Evolutionary conservation across 2,888 invertebrate species (phyloP), one percentile per base, ranked within the genome.

Genomic region (Timema podura): DNA sequence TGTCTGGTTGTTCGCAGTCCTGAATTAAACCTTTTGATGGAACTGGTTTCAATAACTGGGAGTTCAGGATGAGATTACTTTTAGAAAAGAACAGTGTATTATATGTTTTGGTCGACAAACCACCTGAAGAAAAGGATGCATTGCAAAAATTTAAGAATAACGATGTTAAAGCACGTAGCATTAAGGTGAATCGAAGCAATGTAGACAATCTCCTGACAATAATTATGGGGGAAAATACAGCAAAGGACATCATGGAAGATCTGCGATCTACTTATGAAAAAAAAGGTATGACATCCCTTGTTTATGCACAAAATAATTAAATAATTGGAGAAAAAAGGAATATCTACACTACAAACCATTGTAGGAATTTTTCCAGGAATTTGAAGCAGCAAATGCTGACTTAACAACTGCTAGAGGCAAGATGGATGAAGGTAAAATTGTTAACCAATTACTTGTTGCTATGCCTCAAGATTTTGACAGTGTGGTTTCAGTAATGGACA

Each of bases 61-160:
- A 46, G 47, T 47, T 59, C 54, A 67, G 13, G 70, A 54, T 54
- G 54, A 5, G 16, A 16, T 54, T 54, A 54, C 54, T 54, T 7
- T 16, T 7, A 5, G 54, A 54, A 10, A 54, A 54, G 54, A 54
- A 54, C 16, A 16, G 54, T 7, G 54, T 54, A 15, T 54, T 54
- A 16, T 54, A 54, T 54, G 54, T 54, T 5, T 54, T 54, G 10
- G 16, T 16, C 16, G 54, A 10, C 11, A 10, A 10, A 15, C 54
- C 11, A 54, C 54, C 54, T 7, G 10, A 54, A 54, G 54, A 54
- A 10, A 16, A 6, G 54, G 54, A 5, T 13, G 54, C 54, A 54
- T 54, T 54, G 5, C 54, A 54, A 10, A 5, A 54, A 6, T 54
- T 54, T 10, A 54, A 10, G 54, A 54, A 54, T 10, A 16, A 54